Evolutionary conservation across 2,113 vertebrate species (phyloP).

Genomic region (Spilogale gracilis): DNA sequence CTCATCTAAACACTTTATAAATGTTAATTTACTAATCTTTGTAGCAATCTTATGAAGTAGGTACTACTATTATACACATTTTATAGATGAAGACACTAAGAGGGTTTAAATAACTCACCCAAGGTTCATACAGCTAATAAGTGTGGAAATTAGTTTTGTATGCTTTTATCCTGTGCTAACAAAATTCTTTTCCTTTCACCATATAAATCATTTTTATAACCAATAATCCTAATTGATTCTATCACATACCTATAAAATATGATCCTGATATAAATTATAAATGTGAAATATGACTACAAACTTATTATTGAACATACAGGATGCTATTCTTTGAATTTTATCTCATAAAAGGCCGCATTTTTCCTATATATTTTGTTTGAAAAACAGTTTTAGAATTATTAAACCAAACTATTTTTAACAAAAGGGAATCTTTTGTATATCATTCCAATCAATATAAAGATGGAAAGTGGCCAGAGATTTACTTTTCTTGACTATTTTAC

Average conservation of each 20-base stretch:
- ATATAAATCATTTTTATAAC: neutral
- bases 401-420: constrained; percentile 54
- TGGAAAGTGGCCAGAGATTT: neutral
- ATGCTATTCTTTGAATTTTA: constrained; percentile 20
- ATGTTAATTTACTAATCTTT: neutral
- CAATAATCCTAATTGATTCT: constrained; percentile 35
- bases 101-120: neutral
- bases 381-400: constrained; percentile 34
- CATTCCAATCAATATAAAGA: constrained; percentile 5
- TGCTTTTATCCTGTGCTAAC: neutral
- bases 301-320: neutral
- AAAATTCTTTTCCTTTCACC: neutral
- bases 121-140: neutral
- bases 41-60: neutral
- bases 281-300: constrained; percentile 26
- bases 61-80: neutral
- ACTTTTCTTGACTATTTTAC: neutral
- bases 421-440: neutral
- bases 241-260: neutral
- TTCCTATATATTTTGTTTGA: neutral
- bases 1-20: neutral
- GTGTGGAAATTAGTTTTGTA: neutral
- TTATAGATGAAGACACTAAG: neutral
- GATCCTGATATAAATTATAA: neutral
- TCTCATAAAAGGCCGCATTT: neutral